Evolutionary conservation across 2,113 vertebrate genomes (phyloP).

Genomic region (Sardina pilchardus): DNA sequence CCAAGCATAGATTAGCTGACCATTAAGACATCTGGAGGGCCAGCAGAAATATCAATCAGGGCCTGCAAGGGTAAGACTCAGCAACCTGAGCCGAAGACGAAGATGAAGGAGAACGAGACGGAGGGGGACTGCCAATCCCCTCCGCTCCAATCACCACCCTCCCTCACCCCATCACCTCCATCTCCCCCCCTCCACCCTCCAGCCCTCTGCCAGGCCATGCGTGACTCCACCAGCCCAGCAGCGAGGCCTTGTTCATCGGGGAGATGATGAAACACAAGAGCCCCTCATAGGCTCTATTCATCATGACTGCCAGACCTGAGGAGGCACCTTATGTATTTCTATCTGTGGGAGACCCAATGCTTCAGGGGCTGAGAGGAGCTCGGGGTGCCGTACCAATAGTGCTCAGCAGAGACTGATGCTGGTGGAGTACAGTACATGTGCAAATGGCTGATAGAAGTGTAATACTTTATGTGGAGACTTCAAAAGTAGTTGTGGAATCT

Average conservation of each 20-base stretch:
- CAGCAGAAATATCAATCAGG: conserved; percentile 27
- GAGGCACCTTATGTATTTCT: not conserved
- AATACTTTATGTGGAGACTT: not conserved
- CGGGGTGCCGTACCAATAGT: not conserved
- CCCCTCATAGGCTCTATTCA: not conserved
- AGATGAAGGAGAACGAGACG: not conserved
- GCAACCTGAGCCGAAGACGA: not conserved
- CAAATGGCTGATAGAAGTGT: not conserved
- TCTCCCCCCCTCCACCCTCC: not conserved
- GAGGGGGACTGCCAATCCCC: not conserved
- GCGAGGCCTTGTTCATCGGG: not conserved
- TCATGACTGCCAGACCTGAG: not conserved
- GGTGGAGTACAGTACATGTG: not conserved
- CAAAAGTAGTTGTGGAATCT: not conserved
- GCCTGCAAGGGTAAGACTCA: not conserved
- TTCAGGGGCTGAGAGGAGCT: not conserved
- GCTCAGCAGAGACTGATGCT: not conserved
- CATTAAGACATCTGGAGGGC: conserved; percentile 24
- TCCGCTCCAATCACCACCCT: not conserved
- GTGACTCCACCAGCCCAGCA: not conserved
- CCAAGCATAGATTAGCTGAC: conserved; percentile 29
- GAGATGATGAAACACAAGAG: not conserved
- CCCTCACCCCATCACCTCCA: not conserved
- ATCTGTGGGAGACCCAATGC: not conserved
- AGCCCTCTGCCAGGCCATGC: not conserved